A percentile compares a stretch with the other conserved stretches of the same genome.
These are phyloP conservation scores for Sylvietta virens DNA, from an alignment of 2,113 vertebrate species.

Conservation along the genomic window DNA sequence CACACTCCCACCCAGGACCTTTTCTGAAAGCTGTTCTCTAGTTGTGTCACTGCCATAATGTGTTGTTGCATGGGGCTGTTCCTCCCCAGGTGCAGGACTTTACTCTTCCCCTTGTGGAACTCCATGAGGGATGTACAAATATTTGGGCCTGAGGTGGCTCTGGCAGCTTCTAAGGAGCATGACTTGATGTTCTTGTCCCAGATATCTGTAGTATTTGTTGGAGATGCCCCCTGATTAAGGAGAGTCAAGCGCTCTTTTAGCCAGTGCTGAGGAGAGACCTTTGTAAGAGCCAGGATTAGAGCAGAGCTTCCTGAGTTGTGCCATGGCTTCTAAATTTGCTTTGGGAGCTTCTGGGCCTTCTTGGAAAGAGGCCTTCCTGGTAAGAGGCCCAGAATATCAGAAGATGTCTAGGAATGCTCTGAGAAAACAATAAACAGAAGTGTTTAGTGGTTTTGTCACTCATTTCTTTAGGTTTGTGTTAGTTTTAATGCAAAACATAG, in stretches of 20 bases:
- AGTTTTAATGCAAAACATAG: neutral
- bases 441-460: neutral
- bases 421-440: neutral
- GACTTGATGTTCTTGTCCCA: neutral
- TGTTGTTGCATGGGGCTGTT: neutral
- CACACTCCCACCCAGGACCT: neutral
- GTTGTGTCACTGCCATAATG: neutral
- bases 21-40: neutral
- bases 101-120: neutral
- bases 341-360: neutral
- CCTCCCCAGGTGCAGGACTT: neutral
- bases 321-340: neutral
- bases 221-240: neutral
- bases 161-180: neutral
- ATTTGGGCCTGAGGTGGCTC: neutral
- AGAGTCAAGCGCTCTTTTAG: neutral
- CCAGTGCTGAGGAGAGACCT: neutral
- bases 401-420: neutral
- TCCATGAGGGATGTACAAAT: neutral
- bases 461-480: neutral
- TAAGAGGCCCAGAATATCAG: neutral
- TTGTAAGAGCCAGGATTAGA: neutral
- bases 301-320: neutral
- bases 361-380: neutral
- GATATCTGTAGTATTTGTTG: neutral